Conservation (phyloP, 2,113 vertebrate genomes). For the Pheucticus melanocephalus region DNA sequence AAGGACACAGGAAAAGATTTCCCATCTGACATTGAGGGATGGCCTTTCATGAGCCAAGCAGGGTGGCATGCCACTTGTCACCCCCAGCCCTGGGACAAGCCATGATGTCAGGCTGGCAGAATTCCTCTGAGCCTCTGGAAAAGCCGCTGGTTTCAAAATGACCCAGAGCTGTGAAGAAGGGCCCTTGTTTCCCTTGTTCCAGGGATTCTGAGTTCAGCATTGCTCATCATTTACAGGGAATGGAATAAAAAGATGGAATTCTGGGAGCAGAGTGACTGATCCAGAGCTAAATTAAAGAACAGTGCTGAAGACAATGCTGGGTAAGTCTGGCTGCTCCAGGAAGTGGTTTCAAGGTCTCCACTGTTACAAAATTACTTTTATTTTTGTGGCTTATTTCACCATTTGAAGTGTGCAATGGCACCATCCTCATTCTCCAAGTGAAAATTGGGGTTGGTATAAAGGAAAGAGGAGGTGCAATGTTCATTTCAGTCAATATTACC, state of each 20-base stretch:
- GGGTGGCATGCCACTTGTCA: neutral
- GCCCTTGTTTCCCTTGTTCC: neutral
- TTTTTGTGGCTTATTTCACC: neutral
- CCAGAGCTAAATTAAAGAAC: neutral
- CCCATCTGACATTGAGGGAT: neutral
- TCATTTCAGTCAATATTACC: neutral
- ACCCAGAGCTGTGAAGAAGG: neutral
- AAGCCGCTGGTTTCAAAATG: neutral
- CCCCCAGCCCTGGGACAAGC: neutral
- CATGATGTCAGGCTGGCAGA: neutral
- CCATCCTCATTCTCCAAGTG: neutral
- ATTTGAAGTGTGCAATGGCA: neutral
- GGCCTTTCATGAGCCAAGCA: neutral
- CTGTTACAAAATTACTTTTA: fast-evolving
- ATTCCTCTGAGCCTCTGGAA: neutral
- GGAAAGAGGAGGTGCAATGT: neutral
- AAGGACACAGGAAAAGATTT: neutral
- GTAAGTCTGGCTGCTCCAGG: neutral
- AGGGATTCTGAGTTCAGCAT: neutral
- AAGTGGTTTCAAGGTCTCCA: neutral
- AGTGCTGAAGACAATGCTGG: neutral
- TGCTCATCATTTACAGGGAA: fast-evolving
- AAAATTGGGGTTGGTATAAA: neutral
- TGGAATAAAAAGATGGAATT: neutral
- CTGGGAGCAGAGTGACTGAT: neutral